Evolutionary conservation across 2,797 vertebrate genomes (phyloP).

Genomic region (Melanitta fusca): DNA sequence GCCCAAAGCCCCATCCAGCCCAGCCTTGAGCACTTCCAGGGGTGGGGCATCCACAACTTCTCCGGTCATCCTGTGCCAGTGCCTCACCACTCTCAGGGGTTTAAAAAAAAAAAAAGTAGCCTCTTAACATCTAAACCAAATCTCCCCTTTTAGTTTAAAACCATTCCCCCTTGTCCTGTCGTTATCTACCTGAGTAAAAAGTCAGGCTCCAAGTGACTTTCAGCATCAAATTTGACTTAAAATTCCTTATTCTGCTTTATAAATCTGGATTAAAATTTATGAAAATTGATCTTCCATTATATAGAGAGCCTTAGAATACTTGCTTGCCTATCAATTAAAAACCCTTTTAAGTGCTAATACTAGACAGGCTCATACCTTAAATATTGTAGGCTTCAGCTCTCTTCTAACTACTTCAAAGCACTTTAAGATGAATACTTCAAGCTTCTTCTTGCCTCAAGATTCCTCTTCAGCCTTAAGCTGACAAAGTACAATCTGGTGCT

Average conservation of each 20-base stretch:
- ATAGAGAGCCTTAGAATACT: neutral
- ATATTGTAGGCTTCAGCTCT: neutral
- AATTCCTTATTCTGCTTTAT: neutral
- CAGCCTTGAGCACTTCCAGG: no score
- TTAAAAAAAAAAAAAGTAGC: no score
- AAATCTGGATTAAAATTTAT: neutral
- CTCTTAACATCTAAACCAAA: no score
- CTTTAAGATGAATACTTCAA: neutral
- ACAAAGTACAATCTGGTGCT: neutral
- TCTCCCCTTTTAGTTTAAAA: no score
- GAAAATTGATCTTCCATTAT: neutral
- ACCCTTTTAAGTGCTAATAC: neutral
- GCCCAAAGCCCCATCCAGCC: no score
- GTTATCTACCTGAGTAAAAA: no score
- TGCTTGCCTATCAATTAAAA: neutral
- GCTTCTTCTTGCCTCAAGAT: neutral
- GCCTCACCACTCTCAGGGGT: no score
- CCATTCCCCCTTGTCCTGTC: no score
- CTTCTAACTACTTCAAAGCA: neutral
- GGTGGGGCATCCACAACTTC: no score
- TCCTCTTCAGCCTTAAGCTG: neutral
- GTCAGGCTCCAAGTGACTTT: neutral
- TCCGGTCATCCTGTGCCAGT: no score
- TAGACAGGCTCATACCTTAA: neutral
- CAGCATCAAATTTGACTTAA: neutral